These are phyloP conservation scores for Edolisoma coerulescens DNA, from an alignment of 2,113 vertebrate genomes.

Conservation along the genomic window DNA sequence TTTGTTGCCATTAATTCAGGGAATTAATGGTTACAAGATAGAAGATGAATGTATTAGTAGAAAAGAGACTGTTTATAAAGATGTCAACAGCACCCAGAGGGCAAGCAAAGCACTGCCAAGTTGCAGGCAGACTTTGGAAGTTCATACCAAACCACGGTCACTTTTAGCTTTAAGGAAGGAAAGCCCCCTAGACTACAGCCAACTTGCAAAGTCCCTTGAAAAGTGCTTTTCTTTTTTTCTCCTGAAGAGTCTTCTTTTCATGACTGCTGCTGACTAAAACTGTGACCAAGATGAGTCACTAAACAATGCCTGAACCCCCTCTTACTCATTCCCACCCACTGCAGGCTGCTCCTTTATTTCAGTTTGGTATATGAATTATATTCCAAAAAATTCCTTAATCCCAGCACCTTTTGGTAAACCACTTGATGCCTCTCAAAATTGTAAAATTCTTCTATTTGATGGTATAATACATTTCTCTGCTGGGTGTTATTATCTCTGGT, in stretches of 20 bases:
- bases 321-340: not conserved
- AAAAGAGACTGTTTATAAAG: not conserved
- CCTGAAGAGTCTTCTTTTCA: not conserved
- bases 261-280: not conserved
- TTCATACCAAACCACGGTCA: not conserved
- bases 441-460: not conserved
- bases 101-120: not conserved
- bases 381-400: not conserved
- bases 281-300: not conserved
- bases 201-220: not conserved
- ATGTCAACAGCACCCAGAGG: not conserved
- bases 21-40: not conserved
- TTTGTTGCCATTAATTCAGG: not conserved
- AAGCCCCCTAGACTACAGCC: not conserved
- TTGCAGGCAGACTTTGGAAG: not conserved
- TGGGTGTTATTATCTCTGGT: not conserved
- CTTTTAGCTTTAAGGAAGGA: not conserved
- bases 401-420: not conserved
- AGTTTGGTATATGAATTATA: not conserved
- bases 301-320: not conserved
- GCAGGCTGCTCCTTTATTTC: not conserved
- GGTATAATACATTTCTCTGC: not conserved
- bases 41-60: not conserved
- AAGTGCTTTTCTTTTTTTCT: not conserved
- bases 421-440: not conserved